phyloP scores from a whole-genome alignment of 2,797 vertebrate genomes.

The Spheniscus humboldti region DNA sequence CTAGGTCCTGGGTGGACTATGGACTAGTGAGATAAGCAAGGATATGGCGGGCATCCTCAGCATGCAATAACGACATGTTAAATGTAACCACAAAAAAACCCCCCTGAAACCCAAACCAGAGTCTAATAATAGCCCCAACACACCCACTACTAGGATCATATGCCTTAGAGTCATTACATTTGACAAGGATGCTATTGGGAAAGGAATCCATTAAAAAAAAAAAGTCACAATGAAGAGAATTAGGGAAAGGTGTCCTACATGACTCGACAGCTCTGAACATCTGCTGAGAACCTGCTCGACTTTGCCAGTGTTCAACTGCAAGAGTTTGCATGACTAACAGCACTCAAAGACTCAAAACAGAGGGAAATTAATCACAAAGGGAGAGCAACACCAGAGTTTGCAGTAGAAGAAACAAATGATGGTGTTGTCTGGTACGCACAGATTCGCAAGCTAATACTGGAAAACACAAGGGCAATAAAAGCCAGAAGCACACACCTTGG shows the following conservation, averaged over 20 bases:
- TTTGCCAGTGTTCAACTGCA: neutral
- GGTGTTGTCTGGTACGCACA: fast-evolving
- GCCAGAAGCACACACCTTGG: neutral
- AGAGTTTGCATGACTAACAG: neutral
- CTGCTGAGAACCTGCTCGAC: neutral
- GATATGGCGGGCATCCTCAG: neutral
- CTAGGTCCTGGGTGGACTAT: neutral
- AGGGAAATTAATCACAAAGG: neutral
- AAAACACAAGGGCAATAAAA: neutral
- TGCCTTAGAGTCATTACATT: neutral
- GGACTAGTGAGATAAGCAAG: neutral
- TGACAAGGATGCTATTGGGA: neutral
- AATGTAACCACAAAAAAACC: neutral
- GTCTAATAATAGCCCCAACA: neutral
- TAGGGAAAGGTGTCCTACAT: neutral
- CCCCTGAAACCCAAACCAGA: neutral
- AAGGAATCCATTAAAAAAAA: neutral
- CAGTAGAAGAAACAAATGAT: neutral
- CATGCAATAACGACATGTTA: neutral
- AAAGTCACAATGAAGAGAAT: neutral
- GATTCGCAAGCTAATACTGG: neutral
- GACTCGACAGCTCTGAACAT: neutral
- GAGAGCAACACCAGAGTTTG: neutral
- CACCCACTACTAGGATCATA: neutral
- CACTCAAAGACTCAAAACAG: neutral